Conservation (phyloP, 2,113 vertebrate species). For the Nibea albiflora region DNA sequence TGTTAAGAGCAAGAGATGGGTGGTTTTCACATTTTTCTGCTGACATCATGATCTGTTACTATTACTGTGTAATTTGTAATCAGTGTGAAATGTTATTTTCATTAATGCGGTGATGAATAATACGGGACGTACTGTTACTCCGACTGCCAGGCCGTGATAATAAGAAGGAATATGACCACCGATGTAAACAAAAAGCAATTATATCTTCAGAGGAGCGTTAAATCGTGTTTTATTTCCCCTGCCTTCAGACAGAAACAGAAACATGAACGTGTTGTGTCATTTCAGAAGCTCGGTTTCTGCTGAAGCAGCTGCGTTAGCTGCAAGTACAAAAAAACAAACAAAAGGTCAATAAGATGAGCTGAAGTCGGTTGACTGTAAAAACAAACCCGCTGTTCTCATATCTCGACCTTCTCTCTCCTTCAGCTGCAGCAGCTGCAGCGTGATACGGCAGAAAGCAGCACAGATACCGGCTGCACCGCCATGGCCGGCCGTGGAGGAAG, state of each 20-base stretch:
- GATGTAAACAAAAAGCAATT: background rate
- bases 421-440: slow-evolving; percentile 3
- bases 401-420: slow-evolving; percentile 9
- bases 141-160: background rate
- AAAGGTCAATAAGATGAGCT: background rate
- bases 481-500: background rate
- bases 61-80: background rate
- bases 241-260: background rate
- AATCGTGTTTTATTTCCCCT: background rate
- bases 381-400: background rate
- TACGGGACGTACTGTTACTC: background rate
- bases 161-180: background rate
- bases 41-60: background rate
- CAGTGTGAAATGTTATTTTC: background rate
- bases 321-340: background rate
- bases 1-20: background rate
- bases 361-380: background rate
- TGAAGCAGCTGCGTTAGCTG: background rate
- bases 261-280: background rate
- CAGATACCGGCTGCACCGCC: slow-evolving; percentile 3
- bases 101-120: background rate
- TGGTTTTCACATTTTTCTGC: too few relatives aligned
- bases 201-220: background rate
- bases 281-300: background rate
- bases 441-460: slow-evolving; percentile 20